Conservation (phyloP, 2,113 vertebrate genomes). For the Nymphicus hollandicus region DNA sequence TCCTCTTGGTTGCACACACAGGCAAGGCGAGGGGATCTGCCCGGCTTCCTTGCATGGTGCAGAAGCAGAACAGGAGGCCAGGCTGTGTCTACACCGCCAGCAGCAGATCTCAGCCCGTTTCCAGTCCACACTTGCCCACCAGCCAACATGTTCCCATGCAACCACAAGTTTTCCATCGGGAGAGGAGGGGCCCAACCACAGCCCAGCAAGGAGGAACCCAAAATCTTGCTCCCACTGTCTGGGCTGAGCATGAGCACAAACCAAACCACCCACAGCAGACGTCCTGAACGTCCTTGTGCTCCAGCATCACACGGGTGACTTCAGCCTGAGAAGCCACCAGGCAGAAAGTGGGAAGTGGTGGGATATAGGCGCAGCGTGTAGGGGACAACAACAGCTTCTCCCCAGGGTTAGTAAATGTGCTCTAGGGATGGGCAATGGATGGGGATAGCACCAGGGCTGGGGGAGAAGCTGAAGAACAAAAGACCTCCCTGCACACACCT, state of each 20-base stretch:
- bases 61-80: background rate
- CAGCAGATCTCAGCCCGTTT: background rate
- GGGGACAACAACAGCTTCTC: background rate
- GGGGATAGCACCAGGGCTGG: background rate
- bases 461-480: background rate
- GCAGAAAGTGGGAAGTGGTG: background rate
- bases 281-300: background rate
- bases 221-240: background rate
- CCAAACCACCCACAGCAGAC: background rate
- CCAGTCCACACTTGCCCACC: conserved; percentile 3
- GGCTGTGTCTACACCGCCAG: background rate
- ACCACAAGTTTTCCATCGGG: background rate
- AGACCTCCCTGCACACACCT: background rate
- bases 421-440: fast-evolving
- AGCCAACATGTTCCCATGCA: background rate
- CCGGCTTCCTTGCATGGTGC: background rate
- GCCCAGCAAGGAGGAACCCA: background rate
- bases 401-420: fast-evolving
- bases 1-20: background rate
- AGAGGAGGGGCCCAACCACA: background rate
- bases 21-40: background rate
- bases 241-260: background rate
- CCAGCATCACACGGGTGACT: fast-evolving
- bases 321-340: background rate
- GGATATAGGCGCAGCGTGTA: background rate